phyloP scores from a whole-genome alignment of 2,888 invertebrate species.

The Meghimatium bilineatum region DNA sequence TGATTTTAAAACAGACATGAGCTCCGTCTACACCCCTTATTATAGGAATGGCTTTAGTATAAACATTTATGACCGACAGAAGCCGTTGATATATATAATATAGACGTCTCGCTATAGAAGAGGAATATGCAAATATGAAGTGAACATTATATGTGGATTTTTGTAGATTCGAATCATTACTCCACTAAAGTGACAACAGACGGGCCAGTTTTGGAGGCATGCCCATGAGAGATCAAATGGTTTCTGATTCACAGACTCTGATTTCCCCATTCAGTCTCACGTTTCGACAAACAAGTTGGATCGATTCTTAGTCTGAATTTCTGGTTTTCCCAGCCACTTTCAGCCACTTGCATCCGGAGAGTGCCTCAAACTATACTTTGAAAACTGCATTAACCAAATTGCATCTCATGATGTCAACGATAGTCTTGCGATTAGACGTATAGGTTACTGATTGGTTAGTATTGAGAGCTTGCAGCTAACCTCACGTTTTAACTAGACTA shows the following conservation, averaged over 20 bases:
- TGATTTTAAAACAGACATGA: too few relatives aligned
- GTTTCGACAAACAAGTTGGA: background rate
- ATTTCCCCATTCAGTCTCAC: background rate
- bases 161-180: too few relatives aligned
- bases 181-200: background rate
- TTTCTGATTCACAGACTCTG: background rate
- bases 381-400: background rate
- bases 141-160: too few relatives aligned
- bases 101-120: too few relatives aligned
- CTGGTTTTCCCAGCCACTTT: background rate
- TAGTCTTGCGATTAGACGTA: background rate
- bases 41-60: too few relatives aligned
- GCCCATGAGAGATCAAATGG: background rate
- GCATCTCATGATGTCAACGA: background rate
- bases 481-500: background rate
- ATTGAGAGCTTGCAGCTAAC: background rate
- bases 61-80: too few relatives aligned
- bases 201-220: background rate
- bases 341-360: too few relatives aligned
- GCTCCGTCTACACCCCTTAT: too few relatives aligned
- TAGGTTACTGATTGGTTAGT: background rate
- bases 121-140: too few relatives aligned
- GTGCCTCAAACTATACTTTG: background rate
- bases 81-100: too few relatives aligned
- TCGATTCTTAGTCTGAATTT: background rate